Evolutionary conservation across 2,113 vertebrate genomes (phyloP).

Genomic region (Zapornia atra): DNA sequence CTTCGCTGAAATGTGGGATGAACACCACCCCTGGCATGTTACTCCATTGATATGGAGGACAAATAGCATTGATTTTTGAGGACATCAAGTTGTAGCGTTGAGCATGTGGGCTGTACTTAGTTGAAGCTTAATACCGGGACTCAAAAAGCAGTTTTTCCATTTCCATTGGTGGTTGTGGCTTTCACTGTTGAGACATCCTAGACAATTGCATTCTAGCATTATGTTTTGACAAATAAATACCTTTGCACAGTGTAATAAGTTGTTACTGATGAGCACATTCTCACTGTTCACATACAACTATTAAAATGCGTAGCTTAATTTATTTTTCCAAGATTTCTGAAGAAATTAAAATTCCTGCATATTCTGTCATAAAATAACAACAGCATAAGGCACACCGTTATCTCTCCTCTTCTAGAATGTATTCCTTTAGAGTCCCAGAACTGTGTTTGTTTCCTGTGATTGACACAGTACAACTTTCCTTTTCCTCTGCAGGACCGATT

Average conservation of each 20-base stretch:
- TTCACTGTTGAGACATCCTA: neutral
- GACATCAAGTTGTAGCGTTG: neutral
- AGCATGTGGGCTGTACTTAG: neutral
- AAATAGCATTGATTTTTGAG: neutral
- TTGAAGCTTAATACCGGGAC: neutral
- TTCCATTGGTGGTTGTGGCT: neutral
- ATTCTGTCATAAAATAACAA: neutral
- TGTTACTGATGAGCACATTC: neutral
- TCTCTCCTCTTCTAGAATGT: neutral
- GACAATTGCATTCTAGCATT: neutral
- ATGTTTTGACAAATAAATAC: neutral
- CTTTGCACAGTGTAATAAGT: neutral
- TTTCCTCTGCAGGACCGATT: slow-evolving; percentile 85
- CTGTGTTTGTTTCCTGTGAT: neutral
- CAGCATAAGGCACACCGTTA: neutral
- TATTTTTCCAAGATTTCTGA: neutral
- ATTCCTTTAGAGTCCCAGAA: neutral
- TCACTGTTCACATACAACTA: neutral
- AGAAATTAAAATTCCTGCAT: neutral
- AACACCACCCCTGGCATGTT: neutral
- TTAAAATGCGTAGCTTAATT: neutral
- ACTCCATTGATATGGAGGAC: neutral
- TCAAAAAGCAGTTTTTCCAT: neutral
- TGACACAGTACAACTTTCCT: slow-evolving; percentile 20
- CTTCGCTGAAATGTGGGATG: neutral